phyloP scores from a whole-genome alignment of 2,888 invertebrate genomes.

The Lithophane semibrunnea region DNA sequence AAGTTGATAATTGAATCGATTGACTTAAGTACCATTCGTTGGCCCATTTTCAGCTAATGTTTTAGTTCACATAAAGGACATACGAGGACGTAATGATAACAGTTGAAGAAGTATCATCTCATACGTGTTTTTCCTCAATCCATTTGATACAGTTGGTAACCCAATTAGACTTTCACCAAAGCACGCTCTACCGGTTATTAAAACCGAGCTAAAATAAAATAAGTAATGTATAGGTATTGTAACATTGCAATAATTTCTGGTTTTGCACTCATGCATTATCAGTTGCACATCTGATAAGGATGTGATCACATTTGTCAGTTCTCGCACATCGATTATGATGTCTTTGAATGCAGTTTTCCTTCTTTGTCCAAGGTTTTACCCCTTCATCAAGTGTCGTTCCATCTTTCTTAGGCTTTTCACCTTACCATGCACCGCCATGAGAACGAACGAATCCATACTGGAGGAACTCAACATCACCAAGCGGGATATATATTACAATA shows the following conservation, averaged over 20 bases:
- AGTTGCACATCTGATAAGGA: conserved; percentile 51
- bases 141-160: conserved; percentile 16
- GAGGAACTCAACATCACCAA: too few species aligned
- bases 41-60: not conserved
- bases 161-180: conserved; percentile 37
- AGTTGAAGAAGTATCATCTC: not conserved
- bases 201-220: conserved; percentile 44
- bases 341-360: too few species aligned
- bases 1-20: not conserved
- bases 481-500: too few species aligned
- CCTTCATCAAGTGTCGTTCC: not conserved
- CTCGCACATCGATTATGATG: not conserved
- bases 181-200: conserved; percentile 36
- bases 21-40: not conserved
- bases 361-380: not conserved
- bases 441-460: too few species aligned
- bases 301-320: conserved; percentile 20
- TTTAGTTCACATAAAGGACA: not conserved
- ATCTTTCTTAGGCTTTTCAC: not conserved
- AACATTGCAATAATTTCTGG: conserved; percentile 45
- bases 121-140: not conserved
- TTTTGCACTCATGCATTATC: conserved; percentile 55
- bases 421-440: too few species aligned
- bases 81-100: not conserved
- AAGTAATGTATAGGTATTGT: conserved; percentile 3